phyloP scores from a whole-genome alignment of 2,113 vertebrate genomes.

The Oostethus manadensis region DNA sequence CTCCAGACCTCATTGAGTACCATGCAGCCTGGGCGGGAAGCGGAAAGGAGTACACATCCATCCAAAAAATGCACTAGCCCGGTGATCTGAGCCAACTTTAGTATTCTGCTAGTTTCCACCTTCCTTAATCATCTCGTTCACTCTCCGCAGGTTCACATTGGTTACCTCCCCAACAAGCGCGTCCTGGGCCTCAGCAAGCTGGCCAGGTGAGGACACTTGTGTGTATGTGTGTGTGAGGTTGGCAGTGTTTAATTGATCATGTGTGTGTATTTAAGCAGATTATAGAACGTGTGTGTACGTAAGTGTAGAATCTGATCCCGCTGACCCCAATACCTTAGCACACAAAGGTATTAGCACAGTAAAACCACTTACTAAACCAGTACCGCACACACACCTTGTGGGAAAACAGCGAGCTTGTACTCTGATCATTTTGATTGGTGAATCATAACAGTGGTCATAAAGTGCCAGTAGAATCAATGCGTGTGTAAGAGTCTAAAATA shows the following conservation, averaged over 20 bases:
- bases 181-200: constrained; percentile 98
- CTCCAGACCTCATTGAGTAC: no score
- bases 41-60: no score
- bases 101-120: no score
- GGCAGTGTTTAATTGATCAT: constrained; percentile 6
- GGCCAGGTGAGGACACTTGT: constrained; percentile 80
- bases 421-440: no score
- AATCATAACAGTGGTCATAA: no score
- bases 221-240: constrained; percentile 11
- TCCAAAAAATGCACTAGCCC: no score
- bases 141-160: constrained; percentile 85
- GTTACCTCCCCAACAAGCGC: constrained; percentile 97
- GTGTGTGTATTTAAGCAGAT: constrained; percentile 46
- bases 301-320: constrained; percentile 55
- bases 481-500: no score
- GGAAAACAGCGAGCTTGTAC: neutral
- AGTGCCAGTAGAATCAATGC: no score
- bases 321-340: constrained; percentile 69
- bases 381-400: neutral
- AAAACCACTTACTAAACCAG: constrained; percentile 20
- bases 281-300: constrained; percentile 43
- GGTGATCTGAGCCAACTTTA: no score
- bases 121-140: neutral
- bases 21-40: no score
- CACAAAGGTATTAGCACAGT: constrained; percentile 48